Conservation (phyloP, 2,797 vertebrate genomes). For the Lagocephalus sceleratus region DNA sequence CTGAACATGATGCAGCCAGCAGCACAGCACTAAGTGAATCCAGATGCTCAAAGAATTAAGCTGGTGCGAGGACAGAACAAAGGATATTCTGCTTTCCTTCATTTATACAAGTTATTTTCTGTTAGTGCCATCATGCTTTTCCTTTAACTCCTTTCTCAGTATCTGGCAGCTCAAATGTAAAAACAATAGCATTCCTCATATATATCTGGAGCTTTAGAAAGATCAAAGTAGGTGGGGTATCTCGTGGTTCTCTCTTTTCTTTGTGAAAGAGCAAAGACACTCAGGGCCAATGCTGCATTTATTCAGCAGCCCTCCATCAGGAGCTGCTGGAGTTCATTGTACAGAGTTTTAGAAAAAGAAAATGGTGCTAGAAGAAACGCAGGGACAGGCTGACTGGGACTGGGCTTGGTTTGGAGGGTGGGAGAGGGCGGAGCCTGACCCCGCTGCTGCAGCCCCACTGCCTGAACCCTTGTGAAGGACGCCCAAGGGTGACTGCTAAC, state of each 20-base stretch:
- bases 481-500: slow-evolving; percentile 37
- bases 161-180: slow-evolving; percentile 10
- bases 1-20: slow-evolving; percentile 43
- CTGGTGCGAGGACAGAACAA: slow-evolving; percentile 50
- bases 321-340: slow-evolving; percentile 12
- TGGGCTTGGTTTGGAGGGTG: slow-evolving; percentile 18
- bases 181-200: slow-evolving; percentile 20
- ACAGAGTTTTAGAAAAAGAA: slow-evolving; percentile 12
- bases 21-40: slow-evolving; percentile 53
- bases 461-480: slow-evolving; percentile 45
- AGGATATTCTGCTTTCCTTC: slow-evolving; percentile 37
- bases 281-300: neutral
- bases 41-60: slow-evolving; percentile 66
- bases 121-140: slow-evolving; percentile 7
- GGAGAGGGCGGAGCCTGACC: slow-evolving; percentile 42
- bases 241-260: slow-evolving; percentile 28
- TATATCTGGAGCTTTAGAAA: slow-evolving; percentile 34
- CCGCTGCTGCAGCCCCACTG: slow-evolving; percentile 31
- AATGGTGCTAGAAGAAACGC: neutral
- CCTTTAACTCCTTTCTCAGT: slow-evolving; percentile 9
- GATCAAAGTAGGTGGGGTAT: slow-evolving; percentile 40
- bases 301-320: neutral
- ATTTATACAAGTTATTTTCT: slow-evolving; percentile 19
- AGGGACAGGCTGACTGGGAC: slow-evolving; percentile 28
- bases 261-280: slow-evolving; percentile 24